These are phyloP conservation scores for Xanthia togata DNA, from an alignment of 2,888 invertebrate genomes.

Conservation along the genomic window DNA sequence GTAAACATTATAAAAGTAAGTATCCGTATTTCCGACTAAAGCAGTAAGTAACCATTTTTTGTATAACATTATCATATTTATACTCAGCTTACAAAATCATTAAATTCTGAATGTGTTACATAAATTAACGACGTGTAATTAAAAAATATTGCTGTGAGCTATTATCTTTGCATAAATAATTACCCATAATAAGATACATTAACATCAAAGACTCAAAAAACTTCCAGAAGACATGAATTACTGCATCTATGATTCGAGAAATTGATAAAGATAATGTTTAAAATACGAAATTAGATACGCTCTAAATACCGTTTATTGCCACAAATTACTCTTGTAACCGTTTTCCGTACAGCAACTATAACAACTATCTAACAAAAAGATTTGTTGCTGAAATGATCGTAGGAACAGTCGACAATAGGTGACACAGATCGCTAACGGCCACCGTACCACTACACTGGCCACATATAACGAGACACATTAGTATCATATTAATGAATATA, in stretches of 20 bases:
- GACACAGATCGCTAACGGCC: slow-evolving; percentile 77
- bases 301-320: slow-evolving; percentile 77
- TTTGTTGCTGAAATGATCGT: slow-evolving; percentile 61
- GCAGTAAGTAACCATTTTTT: slow-evolving; percentile 41
- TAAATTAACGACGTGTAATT: slow-evolving; percentile 71
- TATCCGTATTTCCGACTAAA: slow-evolving; percentile 24
- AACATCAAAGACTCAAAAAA: slow-evolving; percentile 67
- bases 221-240: slow-evolving; percentile 68
- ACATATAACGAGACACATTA: slow-evolving; percentile 83
- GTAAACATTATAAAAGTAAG: slow-evolving; percentile 36
- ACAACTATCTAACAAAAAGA: slow-evolving; percentile 65
- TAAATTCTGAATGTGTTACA: slow-evolving; percentile 66
- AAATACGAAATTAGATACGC: slow-evolving; percentile 78
- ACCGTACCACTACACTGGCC: slow-evolving; percentile 79
- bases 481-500: slow-evolving; percentile 87
- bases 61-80: slow-evolving; percentile 61
- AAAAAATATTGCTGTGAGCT: slow-evolving; percentile 69
- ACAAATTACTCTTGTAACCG: slow-evolving; percentile 78
- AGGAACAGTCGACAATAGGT: slow-evolving; percentile 71
- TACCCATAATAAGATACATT: slow-evolving; percentile 68
- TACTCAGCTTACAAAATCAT: slow-evolving; percentile 61
- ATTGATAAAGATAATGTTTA: slow-evolving; percentile 76
- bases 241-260: slow-evolving; percentile 73
- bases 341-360: slow-evolving; percentile 70
- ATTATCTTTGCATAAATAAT: slow-evolving; percentile 73